Evolutionary conservation across 2,888 invertebrate species (phyloP).

Genomic region (Tetheella fluctuosa): DNA sequence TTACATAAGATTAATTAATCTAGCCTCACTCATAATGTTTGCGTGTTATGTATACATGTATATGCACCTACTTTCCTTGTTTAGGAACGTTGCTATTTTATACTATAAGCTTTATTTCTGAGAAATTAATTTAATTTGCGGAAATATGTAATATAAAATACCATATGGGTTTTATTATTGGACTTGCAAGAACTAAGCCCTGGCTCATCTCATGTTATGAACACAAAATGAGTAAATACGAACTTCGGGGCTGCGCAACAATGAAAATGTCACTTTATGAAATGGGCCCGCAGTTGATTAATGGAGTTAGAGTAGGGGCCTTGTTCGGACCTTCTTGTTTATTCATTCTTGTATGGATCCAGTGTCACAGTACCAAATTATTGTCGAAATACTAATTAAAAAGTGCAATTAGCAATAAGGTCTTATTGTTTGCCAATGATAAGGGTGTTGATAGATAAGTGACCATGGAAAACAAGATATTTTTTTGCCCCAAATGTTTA

Average conservation of each 20-base stretch:
- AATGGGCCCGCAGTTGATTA: constrained; percentile 75
- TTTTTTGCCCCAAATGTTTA: too few relatives aligned
- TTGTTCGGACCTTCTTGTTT: constrained; percentile 65
- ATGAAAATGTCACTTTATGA: constrained; percentile 82
- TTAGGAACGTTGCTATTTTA: too few relatives aligned
- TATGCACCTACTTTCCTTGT: too few relatives aligned
- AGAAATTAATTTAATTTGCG: constrained; percentile 11
- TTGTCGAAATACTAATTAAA: constrained; percentile 3
- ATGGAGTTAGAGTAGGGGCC: constrained; percentile 66
- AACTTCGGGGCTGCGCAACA: constrained; percentile 73
- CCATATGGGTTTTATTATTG: constrained; percentile 54
- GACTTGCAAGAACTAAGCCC: constrained; percentile 53
- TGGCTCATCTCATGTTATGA: constrained; percentile 57
- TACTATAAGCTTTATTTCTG: constrained; percentile 15
- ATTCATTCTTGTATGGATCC: constrained; percentile 64
- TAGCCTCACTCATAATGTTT: too few relatives aligned
- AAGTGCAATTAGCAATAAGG: too few relatives aligned
- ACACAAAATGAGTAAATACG: constrained; percentile 70
- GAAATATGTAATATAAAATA: not conserved
- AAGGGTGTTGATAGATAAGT: too few relatives aligned
- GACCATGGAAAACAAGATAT: too few relatives aligned
- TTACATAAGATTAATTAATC: too few relatives aligned
- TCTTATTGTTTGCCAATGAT: too few relatives aligned
- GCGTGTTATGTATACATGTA: too few relatives aligned
- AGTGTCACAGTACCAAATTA: constrained; percentile 29